These are phyloP conservation scores for Pimpla rufipes DNA, from an alignment of 2,888 invertebrate species.

Conservation along the genomic window DNA sequence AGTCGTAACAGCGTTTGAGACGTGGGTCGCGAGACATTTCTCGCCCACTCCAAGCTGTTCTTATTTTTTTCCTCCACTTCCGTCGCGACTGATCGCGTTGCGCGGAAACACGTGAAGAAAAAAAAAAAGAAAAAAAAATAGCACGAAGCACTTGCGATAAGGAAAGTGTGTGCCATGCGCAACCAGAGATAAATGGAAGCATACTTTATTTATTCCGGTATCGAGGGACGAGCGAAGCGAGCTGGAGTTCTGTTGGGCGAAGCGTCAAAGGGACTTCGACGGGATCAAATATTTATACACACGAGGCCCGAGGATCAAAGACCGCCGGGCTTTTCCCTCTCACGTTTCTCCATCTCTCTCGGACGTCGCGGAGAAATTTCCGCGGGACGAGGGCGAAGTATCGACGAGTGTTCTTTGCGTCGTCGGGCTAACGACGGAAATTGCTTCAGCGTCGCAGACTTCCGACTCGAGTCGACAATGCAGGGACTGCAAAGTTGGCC, in stretches of 20 bases:
- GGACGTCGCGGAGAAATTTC: conserved; percentile 5
- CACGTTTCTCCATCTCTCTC: too few species aligned
- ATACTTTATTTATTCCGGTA: conserved; percentile 12
- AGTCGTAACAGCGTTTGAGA: neutral
- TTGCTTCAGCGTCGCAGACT: neutral
- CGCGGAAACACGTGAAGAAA: neutral
- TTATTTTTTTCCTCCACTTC: conserved; percentile 3
- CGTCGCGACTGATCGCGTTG: conserved; percentile 3
- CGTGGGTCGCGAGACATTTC: conserved; percentile 7
- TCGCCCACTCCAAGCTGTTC: neutral
- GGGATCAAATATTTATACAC: conserved; percentile 39
- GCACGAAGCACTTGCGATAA: neutral
- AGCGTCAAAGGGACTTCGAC: conserved; percentile 23
- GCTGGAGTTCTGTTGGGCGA: neutral
- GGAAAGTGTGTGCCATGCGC: neutral
- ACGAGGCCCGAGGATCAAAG: conserved; percentile 8
- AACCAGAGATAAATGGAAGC: neutral
- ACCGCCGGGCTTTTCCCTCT: neutral
- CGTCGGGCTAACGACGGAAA: conserved; percentile 6
- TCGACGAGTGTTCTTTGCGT: neutral
- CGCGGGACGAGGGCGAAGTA: neutral
- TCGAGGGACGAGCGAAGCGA: neutral
- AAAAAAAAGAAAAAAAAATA: conserved; percentile 17
- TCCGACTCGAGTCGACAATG: neutral
- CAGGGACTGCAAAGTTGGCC: neutral